Conservation (phyloP, 2,113 vertebrate genomes). For the Dipodomys merriami region DNA sequence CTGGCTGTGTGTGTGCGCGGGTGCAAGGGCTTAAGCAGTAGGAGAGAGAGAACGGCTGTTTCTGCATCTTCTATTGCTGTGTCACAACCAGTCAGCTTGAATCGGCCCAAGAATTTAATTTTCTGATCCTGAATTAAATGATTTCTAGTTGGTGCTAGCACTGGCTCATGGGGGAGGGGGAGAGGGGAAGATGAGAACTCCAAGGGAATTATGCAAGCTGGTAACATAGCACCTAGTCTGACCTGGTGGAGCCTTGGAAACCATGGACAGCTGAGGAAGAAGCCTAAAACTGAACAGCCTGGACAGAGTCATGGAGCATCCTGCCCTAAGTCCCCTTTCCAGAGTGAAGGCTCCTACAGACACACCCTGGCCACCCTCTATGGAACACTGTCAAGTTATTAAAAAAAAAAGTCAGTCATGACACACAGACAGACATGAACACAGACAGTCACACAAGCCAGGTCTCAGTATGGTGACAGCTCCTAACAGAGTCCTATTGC, state of each 20-base stretch:
- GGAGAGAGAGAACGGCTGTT: background rate
- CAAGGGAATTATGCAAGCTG: background rate
- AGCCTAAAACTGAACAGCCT: background rate
- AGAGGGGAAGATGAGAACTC: background rate
- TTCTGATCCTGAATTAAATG: background rate
- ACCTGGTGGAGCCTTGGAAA: background rate
- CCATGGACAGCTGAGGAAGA: background rate
- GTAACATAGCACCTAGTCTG: background rate
- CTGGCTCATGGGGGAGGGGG: background rate
- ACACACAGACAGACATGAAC: background rate
- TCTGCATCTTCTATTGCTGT: background rate
- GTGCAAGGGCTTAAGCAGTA: background rate
- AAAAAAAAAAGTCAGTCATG: background rate
- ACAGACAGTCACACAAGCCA: background rate
- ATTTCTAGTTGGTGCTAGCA: background rate
- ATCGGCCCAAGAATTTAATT: background rate
- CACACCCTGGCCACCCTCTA: background rate
- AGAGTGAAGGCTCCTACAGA: background rate
- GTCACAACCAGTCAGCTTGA: background rate
- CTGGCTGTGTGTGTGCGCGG: background rate
- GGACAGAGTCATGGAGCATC: background rate
- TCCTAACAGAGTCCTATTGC: background rate
- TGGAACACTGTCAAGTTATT: rapidly evolving
- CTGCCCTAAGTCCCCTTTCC: background rate
- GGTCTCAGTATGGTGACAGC: background rate